Conservation (phyloP, 2,113 vertebrate species). For the Crotalus horridus region DNA sequence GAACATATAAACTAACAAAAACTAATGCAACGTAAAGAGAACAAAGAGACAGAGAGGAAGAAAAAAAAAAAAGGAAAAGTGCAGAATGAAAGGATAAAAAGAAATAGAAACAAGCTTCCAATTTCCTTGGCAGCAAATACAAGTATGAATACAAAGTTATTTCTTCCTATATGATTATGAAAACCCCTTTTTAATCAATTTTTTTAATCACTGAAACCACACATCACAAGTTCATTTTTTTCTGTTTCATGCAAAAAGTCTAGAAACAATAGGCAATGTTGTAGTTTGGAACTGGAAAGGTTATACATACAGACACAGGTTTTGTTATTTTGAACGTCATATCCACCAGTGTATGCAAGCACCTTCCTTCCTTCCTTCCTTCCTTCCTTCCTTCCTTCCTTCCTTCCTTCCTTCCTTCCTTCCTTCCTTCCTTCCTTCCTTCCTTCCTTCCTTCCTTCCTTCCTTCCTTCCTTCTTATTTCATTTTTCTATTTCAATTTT, state of each 20-base stretch:
- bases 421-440: not conserved
- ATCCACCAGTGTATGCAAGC: not conserved
- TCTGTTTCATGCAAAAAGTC: not conserved
- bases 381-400: no score
- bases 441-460: no score
- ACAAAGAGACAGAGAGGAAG: not conserved
- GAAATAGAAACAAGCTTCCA: not conserved
- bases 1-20: not conserved
- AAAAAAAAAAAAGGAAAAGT: not conserved
- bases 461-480: not conserved
- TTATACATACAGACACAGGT: not conserved
- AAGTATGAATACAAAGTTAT: not conserved
- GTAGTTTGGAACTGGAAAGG: not conserved
- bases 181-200: not conserved
- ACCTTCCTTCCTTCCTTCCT: no score
- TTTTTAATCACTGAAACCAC: not conserved
- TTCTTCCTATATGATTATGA: not conserved
- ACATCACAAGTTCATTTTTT: not conserved
- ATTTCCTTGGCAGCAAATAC: not conserved
- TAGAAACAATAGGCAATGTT: not conserved
- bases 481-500: not conserved
- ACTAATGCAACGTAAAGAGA: not conserved
- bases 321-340: not conserved
- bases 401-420: no score
- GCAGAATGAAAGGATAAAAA: not conserved